Base-by-base conservation (phyloP, 2,888 invertebrate species). In the Corbicula japonica region DNA sequence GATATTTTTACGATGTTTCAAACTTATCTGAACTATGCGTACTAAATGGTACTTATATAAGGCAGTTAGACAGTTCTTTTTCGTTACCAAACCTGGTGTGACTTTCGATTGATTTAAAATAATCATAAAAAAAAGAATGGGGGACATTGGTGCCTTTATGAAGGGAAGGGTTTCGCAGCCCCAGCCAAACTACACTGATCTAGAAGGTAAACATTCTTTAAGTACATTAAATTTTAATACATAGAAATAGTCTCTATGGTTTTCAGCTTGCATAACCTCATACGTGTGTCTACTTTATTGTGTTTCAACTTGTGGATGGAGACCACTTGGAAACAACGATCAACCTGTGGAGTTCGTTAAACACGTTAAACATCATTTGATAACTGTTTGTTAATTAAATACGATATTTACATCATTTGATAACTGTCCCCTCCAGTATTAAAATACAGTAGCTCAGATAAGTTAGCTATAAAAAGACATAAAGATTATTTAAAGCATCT, bases 91-190 rank as follows among this genome's bases (percentile, higher is more conserved):
- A n/a, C n/a, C n/a, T n/a, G n/a, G n/a, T n/a, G n/a, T n/a, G n/a
- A n/a, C n/a, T n/a, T n/a, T n/a, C n/a, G n/a, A n/a, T n/a, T n/a
- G n/a, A n/a, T n/a, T n/a, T n/a, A n/a, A n/a, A n/a, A n/a, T n/a
- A n/a, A n/a, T n/a, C n/a, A n/a, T n/a, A 6, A 54, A 4, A 28
- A n/a, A 35, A 18, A 70, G 1, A 60, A 70, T 70, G 70, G 70
- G 70, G 3, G 70, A 70, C 50, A 70, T 70, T 12, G 70, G 70
- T 50, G 50, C 52, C 18, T 70, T 70, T 60, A 70, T 70, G 70
- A 48, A 52, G 35, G 70, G 70, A 41, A 34, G 38, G 28, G 52
- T 50, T 1, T 48, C 69, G 21, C 54, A n/a, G 21, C 28, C 41
- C 1, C 66, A 65, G 38, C 50, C 38, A 35, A 6, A 12, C 6